Evolutionary conservation across 2,113 vertebrate genomes (phyloP).

Genomic region (Argyrosomus japonicus): DNA sequence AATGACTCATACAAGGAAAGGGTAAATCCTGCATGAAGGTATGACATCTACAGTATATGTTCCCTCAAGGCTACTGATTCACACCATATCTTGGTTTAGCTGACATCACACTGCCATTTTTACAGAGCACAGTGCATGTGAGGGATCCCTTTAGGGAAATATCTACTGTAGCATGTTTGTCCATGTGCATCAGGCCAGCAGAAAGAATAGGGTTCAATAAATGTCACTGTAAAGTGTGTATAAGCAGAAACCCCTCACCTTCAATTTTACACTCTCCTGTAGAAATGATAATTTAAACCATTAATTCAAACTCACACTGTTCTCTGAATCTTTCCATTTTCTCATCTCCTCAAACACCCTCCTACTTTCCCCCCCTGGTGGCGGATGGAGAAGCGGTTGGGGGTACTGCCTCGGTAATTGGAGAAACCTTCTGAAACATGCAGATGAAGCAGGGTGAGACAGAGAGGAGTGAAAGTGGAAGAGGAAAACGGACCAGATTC

Average conservation of each 20-base stretch:
- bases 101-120: slow-evolving; percentile 36
- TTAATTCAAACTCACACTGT: slow-evolving; percentile 75
- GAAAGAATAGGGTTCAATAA: slow-evolving; percentile 5
- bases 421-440: slow-evolving; percentile 80
- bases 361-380: slow-evolving; percentile 63
- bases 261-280: slow-evolving; percentile 28
- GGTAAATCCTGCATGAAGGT: slow-evolving; percentile 22
- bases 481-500: slow-evolving; percentile 71
- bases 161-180: slow-evolving; percentile 12
- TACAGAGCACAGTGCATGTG: background rate
- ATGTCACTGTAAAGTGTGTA: slow-evolving; percentile 2
- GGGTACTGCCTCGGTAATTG: slow-evolving; percentile 78
- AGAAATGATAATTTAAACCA: slow-evolving; percentile 69
- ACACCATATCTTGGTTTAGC: background rate
- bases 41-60: slow-evolving; percentile 19
- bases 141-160: slow-evolving; percentile 13
- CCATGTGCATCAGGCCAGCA: slow-evolving; percentile 5
- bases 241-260: slow-evolving; percentile 24
- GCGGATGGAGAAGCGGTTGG: slow-evolving; percentile 62
- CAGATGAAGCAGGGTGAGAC: slow-evolving; percentile 77
- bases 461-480: slow-evolving; percentile 60
- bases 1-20: slow-evolving; percentile 29
- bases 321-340: slow-evolving; percentile 59
- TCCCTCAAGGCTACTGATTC: slow-evolving; percentile 42
- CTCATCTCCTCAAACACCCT: slow-evolving; percentile 50